phyloP scores from a whole-genome alignment of 2,888 invertebrate genomes.

The Luperina testacea region DNA sequence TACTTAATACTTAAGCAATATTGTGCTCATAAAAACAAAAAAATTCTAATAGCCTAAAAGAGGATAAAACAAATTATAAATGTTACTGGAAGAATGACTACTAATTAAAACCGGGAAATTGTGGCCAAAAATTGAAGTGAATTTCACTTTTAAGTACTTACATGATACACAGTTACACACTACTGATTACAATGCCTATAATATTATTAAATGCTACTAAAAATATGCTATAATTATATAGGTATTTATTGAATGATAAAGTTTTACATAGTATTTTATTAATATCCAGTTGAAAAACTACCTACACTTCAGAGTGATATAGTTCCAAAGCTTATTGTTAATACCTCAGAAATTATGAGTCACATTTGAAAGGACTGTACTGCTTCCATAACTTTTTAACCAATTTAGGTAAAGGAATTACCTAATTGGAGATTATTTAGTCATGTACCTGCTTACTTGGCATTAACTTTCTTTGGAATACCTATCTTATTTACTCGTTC shows the following conservation, averaged over 20 bases:
- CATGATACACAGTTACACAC: no score
- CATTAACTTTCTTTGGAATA: background rate
- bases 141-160: background rate
- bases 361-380: constrained; percentile 24
- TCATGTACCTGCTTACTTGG: background rate
- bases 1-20: background rate
- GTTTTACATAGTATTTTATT: background rate
- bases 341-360: constrained; percentile 20
- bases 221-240: background rate
- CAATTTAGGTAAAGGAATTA: constrained; percentile 28
- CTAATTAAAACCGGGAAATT: background rate
- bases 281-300: background rate
- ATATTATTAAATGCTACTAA: background rate
- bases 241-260: background rate
- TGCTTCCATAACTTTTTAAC: constrained; percentile 17
- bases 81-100: background rate
- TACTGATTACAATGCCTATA: background rate
- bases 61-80: constrained; percentile 11
- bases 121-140: background rate
- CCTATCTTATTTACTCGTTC: background rate
- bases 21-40: background rate
- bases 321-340: constrained; percentile 14
- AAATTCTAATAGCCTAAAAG: background rate
- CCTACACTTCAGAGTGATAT: background rate
- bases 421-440: constrained; percentile 32